Evolutionary conservation across 2,888 invertebrate genomes (phyloP).

Genomic region (Amphipoea oculea): DNA sequence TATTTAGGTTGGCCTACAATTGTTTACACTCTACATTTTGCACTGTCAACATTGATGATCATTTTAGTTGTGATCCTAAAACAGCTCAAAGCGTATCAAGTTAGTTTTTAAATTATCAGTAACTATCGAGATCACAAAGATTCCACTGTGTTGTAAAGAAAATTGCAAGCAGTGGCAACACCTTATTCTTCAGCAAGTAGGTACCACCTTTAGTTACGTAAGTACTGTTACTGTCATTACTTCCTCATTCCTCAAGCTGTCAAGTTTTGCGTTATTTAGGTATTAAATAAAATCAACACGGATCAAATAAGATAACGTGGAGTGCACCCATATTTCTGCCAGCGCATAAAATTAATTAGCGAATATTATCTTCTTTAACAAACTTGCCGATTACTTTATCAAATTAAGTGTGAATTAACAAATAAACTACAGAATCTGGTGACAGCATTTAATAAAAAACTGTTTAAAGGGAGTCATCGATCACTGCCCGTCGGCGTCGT

Average conservation of each 20-base stretch:
- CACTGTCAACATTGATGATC: neutral
- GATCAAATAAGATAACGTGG: neutral
- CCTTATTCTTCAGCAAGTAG: conserved; percentile 33
- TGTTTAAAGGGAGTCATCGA: conserved; percentile 55
- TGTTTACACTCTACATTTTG: too few species aligned
- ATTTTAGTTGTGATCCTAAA: conserved; percentile 5
- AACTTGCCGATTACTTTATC: conserved; percentile 41
- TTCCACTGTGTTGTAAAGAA: conserved; percentile 21
- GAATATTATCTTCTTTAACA: conserved; percentile 28
- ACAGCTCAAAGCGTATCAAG: neutral
- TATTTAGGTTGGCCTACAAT: too few species aligned
- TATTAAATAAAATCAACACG: neutral
- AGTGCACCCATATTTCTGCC: neutral
- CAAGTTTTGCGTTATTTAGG: conserved; percentile 30
- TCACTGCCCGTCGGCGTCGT: conserved; percentile 47
- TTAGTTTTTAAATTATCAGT: neutral
- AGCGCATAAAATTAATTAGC: conserved; percentile 10
- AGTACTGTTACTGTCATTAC: neutral
- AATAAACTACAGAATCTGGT: conserved; percentile 46
- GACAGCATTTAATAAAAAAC: conserved; percentile 40
- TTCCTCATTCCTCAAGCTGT: conserved; percentile 40
- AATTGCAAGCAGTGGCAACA: conserved; percentile 25
- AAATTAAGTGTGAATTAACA: conserved; percentile 49
- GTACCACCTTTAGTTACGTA: conserved; percentile 21
- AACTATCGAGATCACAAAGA: conserved; percentile 21